Percentiles rank a stretch among this genome's conserved stretches.
Evolutionary conservation across 92 coral and sea anemone species (phyloP).

Genomic region (Porites divaricata): DNA sequence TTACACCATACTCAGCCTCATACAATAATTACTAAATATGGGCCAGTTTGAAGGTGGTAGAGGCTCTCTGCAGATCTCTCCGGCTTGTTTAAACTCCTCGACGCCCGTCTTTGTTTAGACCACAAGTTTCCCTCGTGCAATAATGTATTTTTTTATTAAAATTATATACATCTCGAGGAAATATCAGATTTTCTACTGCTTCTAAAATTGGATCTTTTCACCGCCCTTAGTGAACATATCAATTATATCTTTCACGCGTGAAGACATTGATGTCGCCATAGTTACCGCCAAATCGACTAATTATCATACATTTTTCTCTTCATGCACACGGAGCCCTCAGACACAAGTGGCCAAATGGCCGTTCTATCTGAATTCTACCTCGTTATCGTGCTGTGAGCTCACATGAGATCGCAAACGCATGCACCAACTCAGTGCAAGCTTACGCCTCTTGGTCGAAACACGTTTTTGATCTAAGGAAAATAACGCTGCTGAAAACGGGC

Average conservation of each 20-base stretch:
- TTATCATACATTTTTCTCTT: background rate
- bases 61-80: too few species aligned
- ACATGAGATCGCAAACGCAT: slow-evolving; percentile 49
- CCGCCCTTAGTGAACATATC: background rate
- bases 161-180: slow-evolving; percentile 3
- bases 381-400: slow-evolving; percentile 43
- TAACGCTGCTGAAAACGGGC: slow-evolving; percentile 1
- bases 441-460: slow-evolving; percentile 47
- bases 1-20: too few species aligned
- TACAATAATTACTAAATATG: too few species aligned
- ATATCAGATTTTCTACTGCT: slow-evolving; percentile 5
- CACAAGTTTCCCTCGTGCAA: too few species aligned
- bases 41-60: too few species aligned
- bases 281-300: background rate
- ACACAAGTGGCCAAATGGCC: background rate
- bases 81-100: too few species aligned
- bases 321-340: background rate
- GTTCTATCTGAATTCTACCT: slow-evolving; percentile 27
- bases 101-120: too few species aligned
- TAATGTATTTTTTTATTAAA: background rate
- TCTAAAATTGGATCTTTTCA: background rate
- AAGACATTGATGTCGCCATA: background rate
- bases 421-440: slow-evolving; percentile 54
- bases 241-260: background rate
- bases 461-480: slow-evolving; percentile 28